Percentiles rank a stretch among this genome's conserved stretches.
These are phyloP conservation scores for Semaprochilodus insignis DNA, from an alignment of 2,797 vertebrate genomes.

Conservation along the genomic window DNA sequence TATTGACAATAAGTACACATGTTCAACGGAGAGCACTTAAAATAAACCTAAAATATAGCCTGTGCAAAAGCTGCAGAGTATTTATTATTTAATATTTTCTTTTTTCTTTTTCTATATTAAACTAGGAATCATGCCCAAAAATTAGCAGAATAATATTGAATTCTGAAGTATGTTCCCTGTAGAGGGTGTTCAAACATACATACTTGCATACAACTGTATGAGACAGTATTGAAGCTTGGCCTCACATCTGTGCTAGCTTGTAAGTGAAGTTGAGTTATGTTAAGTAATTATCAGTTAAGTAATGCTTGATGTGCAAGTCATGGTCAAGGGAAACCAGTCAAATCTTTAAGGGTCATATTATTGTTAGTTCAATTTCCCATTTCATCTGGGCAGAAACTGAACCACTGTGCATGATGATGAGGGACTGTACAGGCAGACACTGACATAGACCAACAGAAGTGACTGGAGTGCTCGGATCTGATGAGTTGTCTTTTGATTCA, in stretches of 20 bases:
- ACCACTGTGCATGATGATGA: not conserved
- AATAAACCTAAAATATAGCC: too few species aligned
- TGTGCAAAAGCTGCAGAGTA: too few species aligned
- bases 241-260: not conserved
- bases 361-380: not conserved
- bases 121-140: too few species aligned
- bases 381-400: not conserved
- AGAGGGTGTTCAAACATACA: too few species aligned
- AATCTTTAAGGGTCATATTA: not conserved
- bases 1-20: too few species aligned
- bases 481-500: constrained; percentile 23
- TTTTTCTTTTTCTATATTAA: too few species aligned
- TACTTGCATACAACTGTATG: too few species aligned
- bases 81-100: too few species aligned
- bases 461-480: not conserved
- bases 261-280: not conserved
- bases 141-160: too few species aligned
- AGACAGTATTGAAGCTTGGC: not conserved
- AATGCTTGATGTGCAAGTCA: not conserved
- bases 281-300: not conserved
- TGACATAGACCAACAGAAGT: constrained; percentile 2
- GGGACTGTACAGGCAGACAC: constrained; percentile 7
- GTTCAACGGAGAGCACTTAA: too few species aligned
- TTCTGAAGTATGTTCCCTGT: too few species aligned
- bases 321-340: not conserved